Conservation (phyloP, 2,888 invertebrate species). For the Endotricha flammealis region DNA sequence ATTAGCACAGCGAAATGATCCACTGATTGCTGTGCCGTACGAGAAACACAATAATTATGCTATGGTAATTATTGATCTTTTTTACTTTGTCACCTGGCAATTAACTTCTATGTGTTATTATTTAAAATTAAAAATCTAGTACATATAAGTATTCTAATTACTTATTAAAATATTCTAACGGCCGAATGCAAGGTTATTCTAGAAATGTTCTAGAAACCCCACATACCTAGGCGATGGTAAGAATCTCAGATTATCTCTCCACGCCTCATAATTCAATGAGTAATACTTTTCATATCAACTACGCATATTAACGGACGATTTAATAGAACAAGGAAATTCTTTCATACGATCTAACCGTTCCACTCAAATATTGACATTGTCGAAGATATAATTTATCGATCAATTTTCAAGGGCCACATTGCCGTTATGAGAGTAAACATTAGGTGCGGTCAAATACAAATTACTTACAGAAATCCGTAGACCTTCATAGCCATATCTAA, state of each 20-base stretch:
- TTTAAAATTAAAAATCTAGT: too few relatives aligned
- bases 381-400: conserved; percentile 52
- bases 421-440: conserved; percentile 56
- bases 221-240: too few relatives aligned
- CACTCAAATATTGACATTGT: conserved; percentile 51
- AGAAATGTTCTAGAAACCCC: too few relatives aligned
- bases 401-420: conserved; percentile 52
- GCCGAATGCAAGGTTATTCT: too few relatives aligned
- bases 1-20: conserved; percentile 68
- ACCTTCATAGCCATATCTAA: conserved; percentile 32
- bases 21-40: conserved; percentile 61
- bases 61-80: conserved; percentile 49
- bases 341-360: conserved; percentile 41
- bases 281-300: neutral
- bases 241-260: neutral
- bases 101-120: conserved; percentile 19
- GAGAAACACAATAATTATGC: conserved; percentile 59
- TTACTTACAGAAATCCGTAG: conserved; percentile 32
- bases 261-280: neutral
- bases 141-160: too few relatives aligned
- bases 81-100: conserved; percentile 55
- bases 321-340: conserved; percentile 41
- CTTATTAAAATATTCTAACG: too few relatives aligned
- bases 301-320: conserved; percentile 20
- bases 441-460: conserved; percentile 37